phyloP scores from a whole-genome alignment of 2,113 vertebrate species.

The Lathamus discolor region DNA sequence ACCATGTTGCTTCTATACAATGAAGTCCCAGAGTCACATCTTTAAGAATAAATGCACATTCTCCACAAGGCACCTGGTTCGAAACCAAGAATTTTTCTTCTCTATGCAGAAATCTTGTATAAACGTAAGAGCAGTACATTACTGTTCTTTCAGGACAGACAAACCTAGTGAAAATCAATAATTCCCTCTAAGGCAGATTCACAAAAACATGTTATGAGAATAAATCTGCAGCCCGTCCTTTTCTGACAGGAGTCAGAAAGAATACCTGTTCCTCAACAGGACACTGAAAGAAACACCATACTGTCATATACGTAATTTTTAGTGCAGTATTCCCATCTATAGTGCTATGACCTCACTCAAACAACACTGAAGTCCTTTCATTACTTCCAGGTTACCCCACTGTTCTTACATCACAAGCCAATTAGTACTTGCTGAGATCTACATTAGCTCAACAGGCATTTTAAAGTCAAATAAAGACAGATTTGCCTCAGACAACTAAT shows the following conservation, averaged over 20 bases:
- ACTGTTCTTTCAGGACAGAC: background rate
- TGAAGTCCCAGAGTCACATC: background rate
- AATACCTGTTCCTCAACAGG: background rate
- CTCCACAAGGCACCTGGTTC: background rate
- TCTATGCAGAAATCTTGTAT: constrained; percentile 3
- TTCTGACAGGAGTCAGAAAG: background rate
- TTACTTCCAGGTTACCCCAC: background rate
- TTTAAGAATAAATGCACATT: background rate
- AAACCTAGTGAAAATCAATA: constrained; percentile 1
- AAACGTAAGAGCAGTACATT: background rate
- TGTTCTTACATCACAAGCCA: background rate
- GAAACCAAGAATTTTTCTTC: constrained; percentile 1
- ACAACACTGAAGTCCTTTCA: background rate
- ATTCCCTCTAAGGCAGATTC: background rate
- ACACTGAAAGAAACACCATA: background rate
- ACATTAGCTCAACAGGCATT: background rate
- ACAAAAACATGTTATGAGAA: background rate
- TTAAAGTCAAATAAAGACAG: background rate
- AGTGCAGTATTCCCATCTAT: background rate
- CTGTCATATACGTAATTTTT: background rate
- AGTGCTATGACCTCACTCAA: background rate
- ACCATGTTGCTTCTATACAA: background rate
- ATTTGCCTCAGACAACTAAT: background rate
- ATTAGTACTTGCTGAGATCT: background rate
- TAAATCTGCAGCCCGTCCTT: background rate